A percentile compares a stretch with the other conserved stretches of the same genome.
Evolutionary conservation across 2,888 invertebrate genomes (phyloP).

Genomic region (Aethes cnicana): DNA sequence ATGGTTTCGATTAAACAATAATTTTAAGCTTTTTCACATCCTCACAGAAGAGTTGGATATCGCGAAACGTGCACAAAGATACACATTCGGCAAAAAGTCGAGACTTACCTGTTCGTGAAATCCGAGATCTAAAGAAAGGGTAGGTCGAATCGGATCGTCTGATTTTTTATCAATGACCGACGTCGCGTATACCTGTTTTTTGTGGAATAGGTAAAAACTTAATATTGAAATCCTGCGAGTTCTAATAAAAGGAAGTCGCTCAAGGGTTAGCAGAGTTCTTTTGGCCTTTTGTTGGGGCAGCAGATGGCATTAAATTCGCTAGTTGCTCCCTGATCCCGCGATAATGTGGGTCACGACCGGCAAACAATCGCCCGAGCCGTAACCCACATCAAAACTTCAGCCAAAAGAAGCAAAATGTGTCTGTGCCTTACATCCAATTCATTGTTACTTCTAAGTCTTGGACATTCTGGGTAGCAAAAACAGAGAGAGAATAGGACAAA

Average conservation of each 20-base stretch:
- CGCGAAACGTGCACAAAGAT: constrained; percentile 73
- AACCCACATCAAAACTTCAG: constrained; percentile 38
- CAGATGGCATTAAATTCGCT: constrained; percentile 66
- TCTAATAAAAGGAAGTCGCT: constrained; percentile 71
- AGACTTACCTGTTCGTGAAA: constrained; percentile 80
- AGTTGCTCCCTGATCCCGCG: constrained; percentile 64
- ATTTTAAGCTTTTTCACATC: constrained; percentile 59
- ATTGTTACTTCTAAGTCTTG: not conserved
- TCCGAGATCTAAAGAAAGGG: constrained; percentile 78
- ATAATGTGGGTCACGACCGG: constrained; percentile 67
- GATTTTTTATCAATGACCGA: constrained; percentile 56
- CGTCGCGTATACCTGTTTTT: constrained; percentile 64
- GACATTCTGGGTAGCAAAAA: constrained; percentile 12
- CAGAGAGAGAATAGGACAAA: constrained; percentile 12
- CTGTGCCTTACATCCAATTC: not conserved
- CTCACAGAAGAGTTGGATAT: constrained; percentile 73
- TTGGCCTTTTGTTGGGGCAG: constrained; percentile 54
- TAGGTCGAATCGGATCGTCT: constrained; percentile 65
- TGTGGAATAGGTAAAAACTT: constrained; percentile 56
- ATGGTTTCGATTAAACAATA: constrained; percentile 72
- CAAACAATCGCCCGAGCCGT: constrained; percentile 40
- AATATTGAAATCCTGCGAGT: constrained; percentile 56
- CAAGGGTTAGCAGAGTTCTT: constrained; percentile 72
- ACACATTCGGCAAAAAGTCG: constrained; percentile 66
- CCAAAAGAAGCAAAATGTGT: not conserved